Evolutionary conservation across 2,113 vertebrate species (phyloP), one percentile per base, ranked within the genome.

Genomic region (Greenwoodochromis staneri): DNA sequence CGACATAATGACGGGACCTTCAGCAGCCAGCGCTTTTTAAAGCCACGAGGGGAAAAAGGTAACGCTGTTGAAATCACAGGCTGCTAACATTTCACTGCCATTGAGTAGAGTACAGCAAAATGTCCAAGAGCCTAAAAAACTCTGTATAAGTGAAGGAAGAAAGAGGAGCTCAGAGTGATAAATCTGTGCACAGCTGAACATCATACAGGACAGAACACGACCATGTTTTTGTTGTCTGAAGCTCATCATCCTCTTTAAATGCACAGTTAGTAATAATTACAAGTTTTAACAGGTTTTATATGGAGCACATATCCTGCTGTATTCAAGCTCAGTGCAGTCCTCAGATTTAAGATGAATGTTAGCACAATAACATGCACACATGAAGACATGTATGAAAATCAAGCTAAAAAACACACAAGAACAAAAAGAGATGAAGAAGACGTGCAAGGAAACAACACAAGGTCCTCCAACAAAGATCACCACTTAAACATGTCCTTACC

Each of bases 1-100:
- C 93, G 87, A 76, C 82, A 90, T 96, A 97, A 97, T 96, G 89
- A 96, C 91, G 95, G 95, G 95, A 94, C 93, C 91, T 87, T 71
- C 4, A 82, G 87, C 89, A 83, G 85, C 89, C 89, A 89, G 90
- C 82, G 49, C 89, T 95, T 93, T 95, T 91, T 92, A 92, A 91
- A 93, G 86, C 84, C 82, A 85, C 42, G 14, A 27, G 49, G 71
- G 54, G n/a, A 47, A 45, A 84, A 49, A 69, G 36, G 82, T 40
- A 19, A 86, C 76, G 0, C 78, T 85, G 80, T 82, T 90, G 69
- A 90, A 92, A 89, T 91, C 71, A 88, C 24, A 84, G 81, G 54
- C 12, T 36, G 21, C 76, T 49, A 57, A 61, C 63, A 16, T 88
- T 84, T 94, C 92, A 94, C 94, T 84, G 53, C 57, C 6, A 4